Conservation (phyloP, 2,113 vertebrate genomes). For the Leptobrachium ailaonicum region DNA sequence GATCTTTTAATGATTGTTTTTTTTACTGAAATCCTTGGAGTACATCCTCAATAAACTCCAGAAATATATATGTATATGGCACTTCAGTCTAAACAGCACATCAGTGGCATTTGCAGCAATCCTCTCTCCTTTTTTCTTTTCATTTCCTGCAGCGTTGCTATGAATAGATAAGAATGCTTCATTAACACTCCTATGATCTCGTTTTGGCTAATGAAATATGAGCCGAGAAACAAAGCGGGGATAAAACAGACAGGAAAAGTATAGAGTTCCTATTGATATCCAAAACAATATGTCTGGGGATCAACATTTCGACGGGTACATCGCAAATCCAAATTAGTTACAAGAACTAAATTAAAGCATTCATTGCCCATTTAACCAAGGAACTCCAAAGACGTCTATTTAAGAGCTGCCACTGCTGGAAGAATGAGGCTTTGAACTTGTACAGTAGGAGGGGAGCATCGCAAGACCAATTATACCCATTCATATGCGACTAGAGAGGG, state of each 20-base stretch:
- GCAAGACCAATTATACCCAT: conserved; percentile 39
- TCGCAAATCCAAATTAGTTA: conserved; percentile 3
- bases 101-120: neutral
- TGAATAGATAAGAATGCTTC: neutral
- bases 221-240: neutral
- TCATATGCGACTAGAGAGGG: conserved; percentile 27
- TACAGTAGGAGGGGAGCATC: conserved; percentile 29
- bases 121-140: neutral
- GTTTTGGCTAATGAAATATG: neutral
- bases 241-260: neutral
- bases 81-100: neutral
- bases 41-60: no score
- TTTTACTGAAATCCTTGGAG: no score
- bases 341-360: conserved; percentile 4
- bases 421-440: conserved; percentile 30
- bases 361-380: conserved; percentile 1
- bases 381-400: conserved; percentile 17
- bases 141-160: neutral
- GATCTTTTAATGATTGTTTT: no score
- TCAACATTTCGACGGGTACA: neutral
- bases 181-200: neutral
- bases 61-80: no score
- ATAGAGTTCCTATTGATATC: conserved; percentile 20
- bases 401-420: neutral
- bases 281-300: conserved; percentile 3